A percentile compares a stretch with the other conserved stretches of the same genome.
Conservation (phyloP, 2,113 vertebrate species). For the Vimba vimba region DNA sequence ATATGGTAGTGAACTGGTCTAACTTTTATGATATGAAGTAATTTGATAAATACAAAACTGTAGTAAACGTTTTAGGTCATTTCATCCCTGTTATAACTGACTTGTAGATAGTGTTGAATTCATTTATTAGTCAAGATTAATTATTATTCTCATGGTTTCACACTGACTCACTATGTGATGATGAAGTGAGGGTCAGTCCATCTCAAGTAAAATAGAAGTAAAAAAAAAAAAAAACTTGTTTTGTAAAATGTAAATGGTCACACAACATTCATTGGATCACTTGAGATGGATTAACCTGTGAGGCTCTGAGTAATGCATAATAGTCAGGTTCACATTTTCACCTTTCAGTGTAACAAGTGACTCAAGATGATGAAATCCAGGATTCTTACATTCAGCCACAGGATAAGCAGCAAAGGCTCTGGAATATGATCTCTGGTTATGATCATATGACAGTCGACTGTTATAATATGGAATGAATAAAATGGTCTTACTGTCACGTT, state of each 20-base stretch:
- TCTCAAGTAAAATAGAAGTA: neutral
- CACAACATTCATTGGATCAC: neutral
- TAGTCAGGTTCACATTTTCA: neutral
- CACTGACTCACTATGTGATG: neutral
- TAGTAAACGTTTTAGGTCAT: no score
- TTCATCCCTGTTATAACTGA: no score
- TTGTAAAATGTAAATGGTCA: neutral
- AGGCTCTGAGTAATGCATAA: neutral
- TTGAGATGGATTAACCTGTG: neutral
- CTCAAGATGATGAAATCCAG: neutral
- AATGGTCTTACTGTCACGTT: no score
- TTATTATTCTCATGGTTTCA: neutral
- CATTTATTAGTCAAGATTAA: neutral
- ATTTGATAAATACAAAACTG: neutral
- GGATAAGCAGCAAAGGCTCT: neutral
- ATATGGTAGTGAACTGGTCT: neutral
- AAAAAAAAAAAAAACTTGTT: neutral
- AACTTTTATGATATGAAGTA: neutral
- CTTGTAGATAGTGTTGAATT: neutral
- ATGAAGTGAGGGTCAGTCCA: neutral
- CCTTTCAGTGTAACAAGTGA: neutral
- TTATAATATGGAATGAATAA: neutral
- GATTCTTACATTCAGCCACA: neutral
- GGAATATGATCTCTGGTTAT: neutral
- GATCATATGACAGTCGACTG: neutral